phyloP scores from a whole-genome alignment of 2,888 invertebrate species.

The Julus scandinavius region DNA sequence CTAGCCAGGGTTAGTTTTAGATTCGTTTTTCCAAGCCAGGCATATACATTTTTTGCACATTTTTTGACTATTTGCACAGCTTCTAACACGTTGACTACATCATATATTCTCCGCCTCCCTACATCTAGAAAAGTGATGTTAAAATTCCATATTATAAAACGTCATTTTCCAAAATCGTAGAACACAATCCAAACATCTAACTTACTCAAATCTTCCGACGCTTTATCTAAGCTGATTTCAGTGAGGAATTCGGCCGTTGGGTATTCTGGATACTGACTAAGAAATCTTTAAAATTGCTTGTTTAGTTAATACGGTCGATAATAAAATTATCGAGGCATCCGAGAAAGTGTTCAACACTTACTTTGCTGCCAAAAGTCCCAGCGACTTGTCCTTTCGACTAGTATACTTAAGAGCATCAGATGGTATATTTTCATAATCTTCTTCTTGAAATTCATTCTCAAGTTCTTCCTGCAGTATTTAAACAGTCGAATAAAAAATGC shows the following conservation, averaged over 20 bases:
- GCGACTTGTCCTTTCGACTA: conserved; percentile 71
- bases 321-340: neutral
- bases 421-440: neutral
- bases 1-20: conserved; percentile 72
- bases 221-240: conserved; percentile 73
- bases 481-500: neutral
- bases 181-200: conserved; percentile 13
- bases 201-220: conserved; percentile 71
- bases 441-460: neutral
- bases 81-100: conserved; percentile 79
- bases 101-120: conserved; percentile 77
- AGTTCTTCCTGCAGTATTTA: conserved; percentile 47
- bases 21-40: conserved; percentile 76
- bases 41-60: conserved; percentile 74
- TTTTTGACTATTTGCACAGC: conserved; percentile 77
- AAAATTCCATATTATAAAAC: neutral
- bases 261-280: conserved; percentile 64
- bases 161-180: too few relatives aligned
- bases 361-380: conserved; percentile 72
- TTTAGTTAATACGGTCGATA: neutral
- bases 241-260: conserved; percentile 66
- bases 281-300: conserved; percentile 58
- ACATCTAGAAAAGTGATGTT: conserved; percentile 66
- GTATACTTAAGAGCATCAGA: neutral
- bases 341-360: conserved; percentile 69